These are phyloP conservation scores for Xestia xanthographa DNA, from an alignment of 2,888 invertebrate species.

Conservation along the genomic window DNA sequence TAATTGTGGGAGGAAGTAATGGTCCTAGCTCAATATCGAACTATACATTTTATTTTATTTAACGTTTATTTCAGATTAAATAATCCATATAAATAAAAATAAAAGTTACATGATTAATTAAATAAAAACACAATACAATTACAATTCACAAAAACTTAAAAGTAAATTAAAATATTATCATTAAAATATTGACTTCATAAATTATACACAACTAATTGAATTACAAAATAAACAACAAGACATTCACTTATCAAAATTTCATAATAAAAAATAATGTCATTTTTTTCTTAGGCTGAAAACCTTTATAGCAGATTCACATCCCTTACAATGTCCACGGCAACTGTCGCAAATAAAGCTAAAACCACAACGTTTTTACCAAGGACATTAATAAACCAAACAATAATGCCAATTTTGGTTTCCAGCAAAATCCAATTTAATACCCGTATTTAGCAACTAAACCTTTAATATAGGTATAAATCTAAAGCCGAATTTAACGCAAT, in stretches of 20 bases:
- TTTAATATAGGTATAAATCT: conserved; percentile 19
- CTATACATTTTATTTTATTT: too few relatives aligned
- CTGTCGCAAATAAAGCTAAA: neutral
- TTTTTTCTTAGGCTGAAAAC: neutral
- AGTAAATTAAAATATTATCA: too few relatives aligned
- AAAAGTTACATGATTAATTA: too few relatives aligned
- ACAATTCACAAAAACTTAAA: too few relatives aligned
- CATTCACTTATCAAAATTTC: too few relatives aligned
- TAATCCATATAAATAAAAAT: too few relatives aligned
- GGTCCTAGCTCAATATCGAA: neutral
- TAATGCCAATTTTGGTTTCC: neutral
- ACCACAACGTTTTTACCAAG: neutral
- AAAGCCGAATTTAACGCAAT: conserved; percentile 44
- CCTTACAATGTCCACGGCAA: neutral
- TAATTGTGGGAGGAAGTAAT: neutral
- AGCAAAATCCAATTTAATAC: conserved; percentile 14
- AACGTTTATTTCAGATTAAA: too few relatives aligned
- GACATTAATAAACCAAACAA: conserved; percentile 7
- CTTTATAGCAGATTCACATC: neutral
- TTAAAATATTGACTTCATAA: too few relatives aligned
- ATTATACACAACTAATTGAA: too few relatives aligned
- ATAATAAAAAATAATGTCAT: too few relatives aligned
- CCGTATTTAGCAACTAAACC: conserved; percentile 26
- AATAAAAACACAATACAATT: too few relatives aligned
- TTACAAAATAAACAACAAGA: too few relatives aligned